Conservation (phyloP, 1,140 invertebrate species). For the Eupristina koningsbergeri region DNA sequence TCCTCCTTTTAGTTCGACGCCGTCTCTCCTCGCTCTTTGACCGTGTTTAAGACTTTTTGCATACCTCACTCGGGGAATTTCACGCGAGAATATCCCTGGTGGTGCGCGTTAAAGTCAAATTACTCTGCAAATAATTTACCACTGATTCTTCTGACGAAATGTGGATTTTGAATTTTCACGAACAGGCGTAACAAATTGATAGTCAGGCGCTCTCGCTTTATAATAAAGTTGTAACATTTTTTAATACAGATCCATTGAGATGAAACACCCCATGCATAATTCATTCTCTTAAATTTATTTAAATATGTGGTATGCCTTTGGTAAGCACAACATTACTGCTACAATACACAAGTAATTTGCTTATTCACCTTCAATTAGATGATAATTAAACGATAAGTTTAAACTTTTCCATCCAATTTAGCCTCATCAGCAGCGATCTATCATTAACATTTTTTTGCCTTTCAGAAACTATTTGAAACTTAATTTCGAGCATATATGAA, state of each 20-base stretch:
- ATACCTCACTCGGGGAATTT: not conserved
- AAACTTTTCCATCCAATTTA: constrained; percentile 32
- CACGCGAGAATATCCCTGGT: not conserved
- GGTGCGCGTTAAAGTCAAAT: not conserved
- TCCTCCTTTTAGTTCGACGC: constrained; percentile 8
- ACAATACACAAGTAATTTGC: constrained; percentile 2
- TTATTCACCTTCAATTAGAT: constrained; percentile 27
- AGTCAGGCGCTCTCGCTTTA: too few relatives aligned
- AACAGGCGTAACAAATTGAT: too few relatives aligned
- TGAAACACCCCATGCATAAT: too few relatives aligned
- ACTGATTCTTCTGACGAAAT: not conserved
- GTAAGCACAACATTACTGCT: not conserved
- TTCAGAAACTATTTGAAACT: constrained; percentile 45
- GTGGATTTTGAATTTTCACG: too few relatives aligned
- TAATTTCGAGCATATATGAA: constrained; percentile 42
- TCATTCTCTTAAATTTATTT: too few relatives aligned
- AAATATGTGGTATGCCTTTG: too few relatives aligned
- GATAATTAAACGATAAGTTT: constrained; percentile 34
- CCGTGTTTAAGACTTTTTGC: constrained; percentile 35
- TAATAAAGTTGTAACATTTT: too few relatives aligned
- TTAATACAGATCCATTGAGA: too few relatives aligned
- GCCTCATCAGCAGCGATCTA: constrained; percentile 17
- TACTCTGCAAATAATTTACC: not conserved
- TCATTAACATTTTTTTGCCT: constrained; percentile 42
- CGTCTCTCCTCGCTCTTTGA: constrained; percentile 25